Evolutionary conservation across 1,140 invertebrate species (phyloP), one percentile per base, ranked within the genome.

Genomic region (Euschistus heros): DNA sequence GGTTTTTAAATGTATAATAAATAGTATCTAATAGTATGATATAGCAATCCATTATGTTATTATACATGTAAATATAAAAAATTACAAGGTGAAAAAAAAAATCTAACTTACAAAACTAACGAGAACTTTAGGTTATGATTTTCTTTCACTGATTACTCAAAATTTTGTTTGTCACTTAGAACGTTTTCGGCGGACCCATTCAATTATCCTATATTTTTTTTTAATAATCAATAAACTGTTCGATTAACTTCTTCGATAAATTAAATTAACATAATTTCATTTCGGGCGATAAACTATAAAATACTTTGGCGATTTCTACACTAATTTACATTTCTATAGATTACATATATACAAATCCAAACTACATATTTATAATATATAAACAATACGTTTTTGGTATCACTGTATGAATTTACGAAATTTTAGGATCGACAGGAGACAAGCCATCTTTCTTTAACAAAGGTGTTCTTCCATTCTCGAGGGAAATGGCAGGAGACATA

Each of bases 401-500:
- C n/a, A 50, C 22, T 20, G 2, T 22, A 18, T 22, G 2, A 10
- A 22, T 18, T 61, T 44, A 61, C 17, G 59, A 18, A 61, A 61
- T 61, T 61, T 61, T 61, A 22, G 59, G 59, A 22, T 61, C 59
- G 17, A 61, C 18, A 8, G 59, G 30, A 18, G 59, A 37, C 8
- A 61, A 24, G n/a, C 30, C 22, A 20, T 61, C 59, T 26, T 61
- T 61, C 18, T 33, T 61, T 10, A 61, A 24, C 4, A 61, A 30
- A 61, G 59, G 30, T 8, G 30, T 26, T 24, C 59, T 33, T 26
- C 54, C 54, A 24, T 33, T 61, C n/a, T 61, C 59, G 6, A 61
- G 4, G 18, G 59, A 61, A 8, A 61, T 61, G 13, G 59, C 77
- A 10, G 77, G 69, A 26, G 79, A 80, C 72, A 84, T 76, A 0